Conservation (phyloP, 2,888 invertebrate species). For the Lingula anatina region DNA sequence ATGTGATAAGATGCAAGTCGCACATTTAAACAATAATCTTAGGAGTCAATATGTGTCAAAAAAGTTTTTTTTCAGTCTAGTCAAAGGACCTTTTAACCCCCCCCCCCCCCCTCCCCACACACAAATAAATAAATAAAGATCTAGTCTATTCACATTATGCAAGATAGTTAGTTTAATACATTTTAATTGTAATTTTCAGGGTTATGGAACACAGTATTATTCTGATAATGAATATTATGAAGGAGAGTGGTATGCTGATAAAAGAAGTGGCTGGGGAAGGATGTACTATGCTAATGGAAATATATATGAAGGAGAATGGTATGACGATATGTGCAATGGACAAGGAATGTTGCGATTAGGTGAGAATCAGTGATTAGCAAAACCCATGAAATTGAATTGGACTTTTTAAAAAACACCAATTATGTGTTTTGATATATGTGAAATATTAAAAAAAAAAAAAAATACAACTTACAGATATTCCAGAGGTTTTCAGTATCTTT, state of each 20-base stretch:
- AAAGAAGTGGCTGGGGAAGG: constrained; percentile 53
- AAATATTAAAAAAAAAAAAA: too few relatives aligned
- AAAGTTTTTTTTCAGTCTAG: too few relatives aligned
- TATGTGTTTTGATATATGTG: too few relatives aligned
- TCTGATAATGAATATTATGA: constrained; percentile 50
- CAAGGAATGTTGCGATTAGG: constrained; percentile 50
- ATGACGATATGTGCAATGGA: constrained; percentile 48
- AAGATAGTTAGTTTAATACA: background rate
- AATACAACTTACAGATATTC: too few relatives aligned
- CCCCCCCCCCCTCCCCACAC: too few relatives aligned
- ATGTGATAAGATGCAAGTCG: too few relatives aligned
- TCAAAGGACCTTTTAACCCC: too few relatives aligned
- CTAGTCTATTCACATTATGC: too few relatives aligned
- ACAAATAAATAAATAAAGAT: too few relatives aligned
- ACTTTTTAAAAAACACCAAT: background rate
- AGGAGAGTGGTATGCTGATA: constrained; percentile 52
- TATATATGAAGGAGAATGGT: constrained; percentile 53
- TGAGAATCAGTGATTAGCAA: constrained; percentile 22
- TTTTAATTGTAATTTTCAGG: constrained; percentile 25
- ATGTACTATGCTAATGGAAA: constrained; percentile 51
- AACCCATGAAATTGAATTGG: background rate
- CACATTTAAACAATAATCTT: too few relatives aligned
- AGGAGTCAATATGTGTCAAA: too few relatives aligned
- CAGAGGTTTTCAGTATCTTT: too few relatives aligned
- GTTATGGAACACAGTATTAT: constrained; percentile 52